Conservation (phyloP, 2,888 invertebrate genomes). For the Carpatolechia fugitivella region DNA sequence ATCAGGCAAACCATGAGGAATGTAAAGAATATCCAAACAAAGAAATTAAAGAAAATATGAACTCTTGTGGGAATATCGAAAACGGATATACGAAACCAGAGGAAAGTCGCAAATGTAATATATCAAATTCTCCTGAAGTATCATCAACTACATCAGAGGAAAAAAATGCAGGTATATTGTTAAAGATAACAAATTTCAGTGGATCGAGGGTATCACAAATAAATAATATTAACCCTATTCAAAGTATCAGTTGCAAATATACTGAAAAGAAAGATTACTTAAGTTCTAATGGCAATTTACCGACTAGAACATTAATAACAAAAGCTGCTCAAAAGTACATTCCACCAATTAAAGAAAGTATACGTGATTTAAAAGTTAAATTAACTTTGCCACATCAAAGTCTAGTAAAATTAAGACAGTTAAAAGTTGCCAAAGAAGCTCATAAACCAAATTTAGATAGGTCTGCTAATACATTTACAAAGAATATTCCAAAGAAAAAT, state of each 20-base stretch:
- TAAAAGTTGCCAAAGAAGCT: constrained; percentile 61
- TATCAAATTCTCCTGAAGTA: constrained; percentile 68
- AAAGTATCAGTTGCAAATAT: constrained; percentile 52
- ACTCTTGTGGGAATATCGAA: constrained; percentile 52
- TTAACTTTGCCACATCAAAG: constrained; percentile 66
- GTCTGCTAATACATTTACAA: constrained; percentile 31
- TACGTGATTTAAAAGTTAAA: constrained; percentile 66
- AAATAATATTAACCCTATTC: constrained; percentile 41
- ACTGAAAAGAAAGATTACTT: constrained; percentile 57
- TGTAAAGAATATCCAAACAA: constrained; percentile 25
- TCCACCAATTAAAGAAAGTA: constrained; percentile 63
- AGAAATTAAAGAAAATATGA: constrained; percentile 28
- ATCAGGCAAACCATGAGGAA: not conserved
- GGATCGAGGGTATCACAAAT: constrained; percentile 61
- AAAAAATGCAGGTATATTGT: constrained; percentile 55
- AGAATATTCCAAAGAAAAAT: constrained; percentile 52
- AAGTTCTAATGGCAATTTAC: constrained; percentile 38
- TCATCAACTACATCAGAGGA: constrained; percentile 73
- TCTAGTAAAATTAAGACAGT: constrained; percentile 61
- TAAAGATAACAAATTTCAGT: constrained; percentile 67
- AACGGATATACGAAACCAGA: constrained; percentile 40
- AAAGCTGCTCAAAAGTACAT: constrained; percentile 77
- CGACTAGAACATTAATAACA: constrained; percentile 58
- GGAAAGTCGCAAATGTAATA: constrained; percentile 34
- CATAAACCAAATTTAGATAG: constrained; percentile 45